Evolutionary conservation across 2,888 invertebrate species (phyloP).

Genomic region (Drosophila melanosoma): DNA sequence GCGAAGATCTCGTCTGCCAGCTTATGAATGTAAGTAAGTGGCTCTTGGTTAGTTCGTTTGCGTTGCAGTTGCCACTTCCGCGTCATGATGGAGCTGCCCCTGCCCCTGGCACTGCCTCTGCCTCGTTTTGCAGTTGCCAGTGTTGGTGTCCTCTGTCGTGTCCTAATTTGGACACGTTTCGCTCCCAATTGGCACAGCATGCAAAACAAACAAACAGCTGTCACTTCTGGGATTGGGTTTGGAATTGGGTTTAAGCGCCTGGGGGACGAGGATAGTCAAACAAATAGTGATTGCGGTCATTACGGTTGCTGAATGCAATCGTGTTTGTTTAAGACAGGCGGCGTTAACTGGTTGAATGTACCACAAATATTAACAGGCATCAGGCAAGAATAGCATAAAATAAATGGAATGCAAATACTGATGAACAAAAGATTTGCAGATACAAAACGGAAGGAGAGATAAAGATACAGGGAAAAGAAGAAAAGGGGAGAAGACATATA

Average conservation of each 20-base stretch:
- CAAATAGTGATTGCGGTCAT: conserved; percentile 56
- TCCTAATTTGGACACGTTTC: conserved; percentile 75
- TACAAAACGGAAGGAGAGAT: background rate
- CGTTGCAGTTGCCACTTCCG: conserved; percentile 54
- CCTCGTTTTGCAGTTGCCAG: conserved; percentile 41
- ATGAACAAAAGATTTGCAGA: background rate
- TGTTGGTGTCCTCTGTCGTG: conserved; percentile 59
- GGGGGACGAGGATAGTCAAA: background rate
- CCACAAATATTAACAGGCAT: conserved; percentile 9
- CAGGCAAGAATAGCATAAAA: background rate
- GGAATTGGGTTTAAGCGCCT: too few relatives aligned
- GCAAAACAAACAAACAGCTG: conserved; percentile 60
- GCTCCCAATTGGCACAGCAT: conserved; percentile 68
- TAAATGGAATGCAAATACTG: background rate
- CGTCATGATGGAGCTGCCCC: conserved; percentile 30
- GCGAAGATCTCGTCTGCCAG: conserved; percentile 40
- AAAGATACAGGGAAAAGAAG: too few relatives aligned
- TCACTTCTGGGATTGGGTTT: background rate
- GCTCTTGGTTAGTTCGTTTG: conserved; percentile 79
- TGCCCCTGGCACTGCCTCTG: background rate
- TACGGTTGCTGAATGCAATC: conserved; percentile 46
- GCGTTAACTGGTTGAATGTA: conserved; percentile 26
- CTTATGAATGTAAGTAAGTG: conserved; percentile 79
- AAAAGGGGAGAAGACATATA: background rate
- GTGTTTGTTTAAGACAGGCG: conserved; percentile 21